Percentiles rank a stretch among this genome's conserved stretches.
phyloP scores from a whole-genome alignment of 2,797 vertebrate genomes.

The Schizothorax lantsangensis region DNA sequence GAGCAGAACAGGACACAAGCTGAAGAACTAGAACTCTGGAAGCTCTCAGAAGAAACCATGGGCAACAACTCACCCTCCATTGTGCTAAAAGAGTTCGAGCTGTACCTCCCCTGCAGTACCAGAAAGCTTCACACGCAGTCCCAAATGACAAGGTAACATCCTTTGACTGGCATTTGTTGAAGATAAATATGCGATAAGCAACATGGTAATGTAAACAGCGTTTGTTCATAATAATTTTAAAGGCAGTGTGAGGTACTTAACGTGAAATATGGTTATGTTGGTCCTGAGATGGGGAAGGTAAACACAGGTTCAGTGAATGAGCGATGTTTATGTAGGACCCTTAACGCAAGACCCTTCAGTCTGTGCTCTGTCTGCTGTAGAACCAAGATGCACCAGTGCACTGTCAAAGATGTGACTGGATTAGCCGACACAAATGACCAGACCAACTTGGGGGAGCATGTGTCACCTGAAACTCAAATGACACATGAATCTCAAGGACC shows the following conservation, averaged over 20 bases:
- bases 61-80: slow-evolving; percentile 54
- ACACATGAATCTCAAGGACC: neutral
- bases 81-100: slow-evolving; percentile 73
- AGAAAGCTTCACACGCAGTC: slow-evolving; percentile 67
- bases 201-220: slow-evolving; percentile 20
- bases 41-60: slow-evolving; percentile 51
- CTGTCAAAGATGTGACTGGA: slow-evolving; percentile 11
- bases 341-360: slow-evolving; percentile 24
- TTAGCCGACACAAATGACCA: neutral
- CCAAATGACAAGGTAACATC: slow-evolving; percentile 73
- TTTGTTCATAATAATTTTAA: slow-evolving; percentile 18
- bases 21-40: slow-evolving; percentile 77
- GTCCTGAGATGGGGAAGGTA: slow-evolving; percentile 28
- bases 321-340: slow-evolving; percentile 46
- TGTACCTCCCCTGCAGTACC: slow-evolving; percentile 74
- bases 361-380: slow-evolving; percentile 34
- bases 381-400: slow-evolving; percentile 23
- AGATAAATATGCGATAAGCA: slow-evolving; percentile 37
- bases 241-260: slow-evolving; percentile 33
- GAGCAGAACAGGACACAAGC: slow-evolving; percentile 72
- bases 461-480: neutral
- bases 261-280: slow-evolving; percentile 38
- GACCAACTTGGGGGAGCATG: neutral
- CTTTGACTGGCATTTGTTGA: slow-evolving; percentile 49
- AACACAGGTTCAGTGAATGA: slow-evolving; percentile 29